phyloP scores from a whole-genome alignment of 1,140 invertebrate genomes.

The Condylostylus longicornis region DNA sequence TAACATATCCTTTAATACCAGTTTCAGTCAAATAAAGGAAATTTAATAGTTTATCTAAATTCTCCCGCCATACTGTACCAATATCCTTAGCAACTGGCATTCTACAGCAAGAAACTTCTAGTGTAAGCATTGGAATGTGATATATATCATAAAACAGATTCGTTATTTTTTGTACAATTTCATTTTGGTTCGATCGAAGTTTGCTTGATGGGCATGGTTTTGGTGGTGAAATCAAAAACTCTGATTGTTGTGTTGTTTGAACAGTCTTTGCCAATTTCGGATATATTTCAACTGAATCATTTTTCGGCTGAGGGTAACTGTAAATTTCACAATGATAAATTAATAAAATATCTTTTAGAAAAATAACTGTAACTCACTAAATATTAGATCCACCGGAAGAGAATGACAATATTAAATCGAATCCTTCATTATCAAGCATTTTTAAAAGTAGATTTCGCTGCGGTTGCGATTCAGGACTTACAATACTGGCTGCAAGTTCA shows the following conservation, averaged over 20 bases:
- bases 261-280: constrained; percentile 24
- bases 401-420: constrained; percentile 27
- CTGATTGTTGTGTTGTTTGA: constrained; percentile 19
- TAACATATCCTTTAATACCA: constrained; percentile 56
- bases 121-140: constrained; percentile 39
- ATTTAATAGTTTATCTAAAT: constrained; percentile 51
- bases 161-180: constrained; percentile 30
- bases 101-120: constrained; percentile 58
- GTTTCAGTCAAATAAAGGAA: constrained; percentile 41
- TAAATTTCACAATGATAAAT: background rate
- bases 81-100: constrained; percentile 51
- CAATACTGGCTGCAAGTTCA: constrained; percentile 24
- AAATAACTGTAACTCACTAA: constrained; percentile 4
- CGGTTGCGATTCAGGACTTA: constrained; percentile 17
- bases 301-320: constrained; percentile 16
- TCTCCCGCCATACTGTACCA: constrained; percentile 57
- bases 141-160: constrained; percentile 41
- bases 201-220: constrained; percentile 17
- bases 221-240: constrained; percentile 23
- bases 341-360: background rate
- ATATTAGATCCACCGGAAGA: constrained; percentile 20
- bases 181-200: constrained; percentile 14
- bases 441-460: constrained; percentile 19
- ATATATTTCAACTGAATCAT: too few relatives aligned
- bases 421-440: constrained; percentile 21